Conservation (phyloP, 2,113 vertebrate species). For the Macrotis lagotis region DNA sequence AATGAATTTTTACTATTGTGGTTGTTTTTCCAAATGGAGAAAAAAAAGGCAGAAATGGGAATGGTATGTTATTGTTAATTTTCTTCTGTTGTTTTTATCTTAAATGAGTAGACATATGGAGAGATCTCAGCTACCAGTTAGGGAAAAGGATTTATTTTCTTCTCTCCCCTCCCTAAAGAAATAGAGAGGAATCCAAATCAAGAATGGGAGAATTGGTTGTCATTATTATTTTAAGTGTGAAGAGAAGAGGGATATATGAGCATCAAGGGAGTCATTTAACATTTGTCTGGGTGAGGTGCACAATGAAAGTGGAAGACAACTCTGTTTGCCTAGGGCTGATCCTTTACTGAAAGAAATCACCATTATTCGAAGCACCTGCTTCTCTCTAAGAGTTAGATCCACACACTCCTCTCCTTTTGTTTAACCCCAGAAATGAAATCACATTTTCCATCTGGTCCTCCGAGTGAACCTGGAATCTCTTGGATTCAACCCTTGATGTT, state of each 20-base stretch:
- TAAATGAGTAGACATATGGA: not conserved
- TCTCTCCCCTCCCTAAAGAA: not conserved
- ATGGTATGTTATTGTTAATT: not conserved
- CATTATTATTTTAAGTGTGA: not conserved
- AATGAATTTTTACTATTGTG: not conserved
- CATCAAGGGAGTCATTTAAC: too few species aligned
- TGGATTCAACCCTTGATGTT: not conserved
- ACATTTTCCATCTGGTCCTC: not conserved
- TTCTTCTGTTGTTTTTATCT: not conserved
- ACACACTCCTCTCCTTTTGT: not conserved
- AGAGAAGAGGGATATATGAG: not conserved
- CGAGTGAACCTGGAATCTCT: not conserved
- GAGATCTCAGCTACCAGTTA: not conserved
- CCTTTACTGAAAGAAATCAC: not conserved
- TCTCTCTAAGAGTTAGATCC: not conserved
- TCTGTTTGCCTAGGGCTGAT: not conserved
- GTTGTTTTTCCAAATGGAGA: not conserved
- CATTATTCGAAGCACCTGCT: not conserved
- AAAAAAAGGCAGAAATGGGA: not conserved
- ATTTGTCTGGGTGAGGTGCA: too few species aligned
- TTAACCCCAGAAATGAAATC: not conserved
- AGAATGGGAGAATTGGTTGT: not conserved
- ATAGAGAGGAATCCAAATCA: not conserved
- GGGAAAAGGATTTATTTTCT: not conserved
- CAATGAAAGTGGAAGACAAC: not conserved